Percentiles rank a stretch among this genome's conserved stretches.
These are phyloP conservation scores for Temnothorax rugatulus DNA, from an alignment of 2,888 invertebrate genomes.

Conservation along the genomic window DNA sequence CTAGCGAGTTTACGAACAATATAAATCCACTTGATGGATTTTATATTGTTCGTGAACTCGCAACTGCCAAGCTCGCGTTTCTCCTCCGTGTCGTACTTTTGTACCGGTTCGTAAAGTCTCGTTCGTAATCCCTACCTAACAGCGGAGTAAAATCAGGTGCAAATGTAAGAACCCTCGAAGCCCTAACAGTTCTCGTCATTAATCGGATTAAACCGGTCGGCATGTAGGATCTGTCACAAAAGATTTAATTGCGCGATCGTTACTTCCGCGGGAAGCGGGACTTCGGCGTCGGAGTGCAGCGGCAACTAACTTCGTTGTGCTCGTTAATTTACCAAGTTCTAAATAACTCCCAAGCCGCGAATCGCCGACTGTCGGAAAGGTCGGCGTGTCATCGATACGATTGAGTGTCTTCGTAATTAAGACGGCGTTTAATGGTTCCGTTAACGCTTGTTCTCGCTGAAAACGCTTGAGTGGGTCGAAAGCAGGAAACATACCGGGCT, in stretches of 20 bases:
- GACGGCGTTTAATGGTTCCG: background rate
- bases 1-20: background rate
- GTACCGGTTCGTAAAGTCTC: background rate
- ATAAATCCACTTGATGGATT: background rate
- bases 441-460: background rate
- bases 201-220: conserved; percentile 25
- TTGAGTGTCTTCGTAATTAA: conserved; percentile 12
- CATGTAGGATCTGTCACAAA: background rate
- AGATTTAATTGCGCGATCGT: conserved; percentile 40
- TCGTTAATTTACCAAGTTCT: conserved; percentile 38
- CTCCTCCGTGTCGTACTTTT: background rate
- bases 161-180: background rate
- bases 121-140: background rate
- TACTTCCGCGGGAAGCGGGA: background rate
- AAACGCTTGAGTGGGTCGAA: background rate
- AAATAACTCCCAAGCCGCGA: conserved; percentile 8
- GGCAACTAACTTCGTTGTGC: conserved; percentile 23
- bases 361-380: conserved; percentile 1
- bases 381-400: conserved; percentile 1
- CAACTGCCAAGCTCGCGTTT: conserved; percentile 13
- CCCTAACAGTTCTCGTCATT: background rate
- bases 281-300: background rate
- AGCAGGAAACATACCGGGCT: background rate
- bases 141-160: background rate
- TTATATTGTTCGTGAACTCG: no score